Evolutionary conservation across 2,113 vertebrate species (phyloP), one percentile per base, ranked within the genome.

Genomic region (Calonectris borealis): DNA sequence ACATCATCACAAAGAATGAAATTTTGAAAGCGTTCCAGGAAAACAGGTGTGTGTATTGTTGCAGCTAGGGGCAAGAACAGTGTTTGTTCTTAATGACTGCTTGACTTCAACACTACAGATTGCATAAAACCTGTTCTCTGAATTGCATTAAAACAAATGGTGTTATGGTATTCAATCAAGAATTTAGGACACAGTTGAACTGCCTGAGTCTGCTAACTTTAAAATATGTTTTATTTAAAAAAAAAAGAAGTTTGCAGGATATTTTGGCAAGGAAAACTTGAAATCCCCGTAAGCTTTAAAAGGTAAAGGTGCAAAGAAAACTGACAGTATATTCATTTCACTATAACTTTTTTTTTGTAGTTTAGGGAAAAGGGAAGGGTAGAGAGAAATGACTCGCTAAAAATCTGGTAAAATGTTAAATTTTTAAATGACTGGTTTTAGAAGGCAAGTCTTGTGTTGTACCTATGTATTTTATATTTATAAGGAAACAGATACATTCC

Each of bases 1-100:
- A 87, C 48, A 65, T 92, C 83, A 93, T 94, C 31, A 81, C 76
- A 93, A 95, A 95, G 75, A 91, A 88, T 87, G 90, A 90, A 52
- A 44, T 93, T 94, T 66, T 92, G 94, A 97, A 86, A 72, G 46
- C 5, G 2, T 58, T 93, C 69, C 86, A 88, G 83, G 83, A 94
- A 94, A 71, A 52, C 91, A 94, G 90, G 84, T 94, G 65, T 83
- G 90, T 44, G 65, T 86, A 90, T 94, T 96, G 73, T 96, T 97
- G 79, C 69, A 89, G 92, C 61, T 61, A 49, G 85, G 78, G 64
- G 86, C 3, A 48, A 90, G 86, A 93, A 15, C 58, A 36, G 68
- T 40, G 79, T 78, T 95, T 89, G 80, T 95, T 97, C 87, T 62
- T 96, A 94, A 91, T 94, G 95, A 94, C 70, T 93, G 76, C 66